Base-by-base conservation (phyloP, 2,797 vertebrate species). In the Iguana delicatissima region DNA sequence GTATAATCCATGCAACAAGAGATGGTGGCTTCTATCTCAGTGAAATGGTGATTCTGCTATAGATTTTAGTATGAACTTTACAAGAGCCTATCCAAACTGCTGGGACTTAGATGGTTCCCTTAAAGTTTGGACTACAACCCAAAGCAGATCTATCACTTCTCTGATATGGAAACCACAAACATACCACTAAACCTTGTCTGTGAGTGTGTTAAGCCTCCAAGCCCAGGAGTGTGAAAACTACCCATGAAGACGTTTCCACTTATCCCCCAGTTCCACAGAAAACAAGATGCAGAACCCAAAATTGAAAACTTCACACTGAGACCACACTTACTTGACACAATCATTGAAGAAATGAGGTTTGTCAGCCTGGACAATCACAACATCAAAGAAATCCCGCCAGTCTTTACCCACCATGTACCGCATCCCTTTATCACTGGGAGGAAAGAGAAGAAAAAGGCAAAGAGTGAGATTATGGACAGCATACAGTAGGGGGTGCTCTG, bases 281-380 rank as follows among this genome's bases (percentile, higher is more conserved):
- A 38, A 29, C 16, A 20, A 12, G 59, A 57, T 18, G 42, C 38
- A 62, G 42, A 72, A 85, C 18, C 5, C 2, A 74, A 1, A 46
- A 52, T 18, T 20, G 22, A 50, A 12, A 32, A 18, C n/a, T 42
- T 57, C 50, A 29, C 3, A 6, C 7, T 2, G 29, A 29, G 12
- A 24, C 18, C 38, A 46, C 55, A 97, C 98, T 97, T 94, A 98
- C 98, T 98, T 98, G 91, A 98, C 94, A 81, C 98, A 98, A 79
- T 98, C 98, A 1, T 98, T 98, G 96, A 98, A 98, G 97, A 98
- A 98, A 93, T 98, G 97, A 35, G 98, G 98, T 88, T 98, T 98
- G 95, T 98, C 98, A 1, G 98, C 98, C 92, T 98, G 98, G 26
- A 98, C 98, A 0, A 98, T 98, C 82, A 98, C 96, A 5, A 98